A percentile compares a stretch with the other conserved stretches of the same genome.
Evolutionary conservation across 2,113 vertebrate genomes (phyloP).

Genomic region (Rutilus rutilus): DNA sequence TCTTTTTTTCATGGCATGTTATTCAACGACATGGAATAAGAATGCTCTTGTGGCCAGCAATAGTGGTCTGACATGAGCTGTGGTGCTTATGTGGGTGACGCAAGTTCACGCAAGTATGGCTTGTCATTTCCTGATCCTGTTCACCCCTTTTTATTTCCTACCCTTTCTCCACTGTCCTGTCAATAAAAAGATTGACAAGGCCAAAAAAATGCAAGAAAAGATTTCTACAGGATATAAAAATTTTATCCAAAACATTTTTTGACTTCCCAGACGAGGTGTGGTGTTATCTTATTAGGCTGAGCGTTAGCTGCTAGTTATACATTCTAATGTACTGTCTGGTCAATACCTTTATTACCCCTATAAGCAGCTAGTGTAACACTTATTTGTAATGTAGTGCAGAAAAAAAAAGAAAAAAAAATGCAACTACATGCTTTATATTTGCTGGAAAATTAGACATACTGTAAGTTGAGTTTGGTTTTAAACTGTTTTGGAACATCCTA

Average conservation of each 20-base stretch:
- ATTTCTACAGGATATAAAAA: background rate
- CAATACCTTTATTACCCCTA: background rate
- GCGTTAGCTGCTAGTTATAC: background rate
- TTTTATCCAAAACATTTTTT: background rate
- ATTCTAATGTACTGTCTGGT: background rate
- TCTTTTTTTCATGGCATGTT: background rate
- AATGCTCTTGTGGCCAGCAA: background rate
- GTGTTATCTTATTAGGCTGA: background rate
- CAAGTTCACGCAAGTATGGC: constrained; percentile 7
- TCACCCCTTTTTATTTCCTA: constrained; percentile 4
- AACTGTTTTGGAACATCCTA: background rate
- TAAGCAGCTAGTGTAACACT: background rate
- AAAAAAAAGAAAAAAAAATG: background rate
- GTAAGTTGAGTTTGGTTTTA: background rate
- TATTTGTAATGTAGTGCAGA: background rate
- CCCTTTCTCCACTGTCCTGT: background rate
- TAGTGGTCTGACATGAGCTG: background rate
- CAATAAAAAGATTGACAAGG: background rate
- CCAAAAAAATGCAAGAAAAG: background rate
- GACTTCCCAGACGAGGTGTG: background rate
- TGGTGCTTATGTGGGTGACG: background rate
- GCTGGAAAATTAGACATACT: background rate
- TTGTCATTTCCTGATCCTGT: background rate
- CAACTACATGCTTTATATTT: background rate
- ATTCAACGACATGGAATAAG: background rate